phyloP scores from a whole-genome alignment of 2,888 invertebrate species.

The Pterostichus madidus region DNA sequence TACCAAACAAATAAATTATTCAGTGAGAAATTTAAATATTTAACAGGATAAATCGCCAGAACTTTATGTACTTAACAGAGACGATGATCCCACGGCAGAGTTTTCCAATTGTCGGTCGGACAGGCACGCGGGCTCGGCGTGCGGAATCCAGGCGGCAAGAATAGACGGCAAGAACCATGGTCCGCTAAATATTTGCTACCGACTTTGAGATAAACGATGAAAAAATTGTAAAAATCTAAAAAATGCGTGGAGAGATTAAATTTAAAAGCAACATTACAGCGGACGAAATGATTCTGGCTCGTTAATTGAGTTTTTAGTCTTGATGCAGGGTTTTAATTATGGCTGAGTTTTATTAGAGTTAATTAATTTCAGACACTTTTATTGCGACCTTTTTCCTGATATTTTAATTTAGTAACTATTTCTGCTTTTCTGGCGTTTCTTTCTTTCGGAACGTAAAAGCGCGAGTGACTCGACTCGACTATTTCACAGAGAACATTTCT shows the following conservation, averaged over 20 bases:
- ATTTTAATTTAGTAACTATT: conserved; percentile 66
- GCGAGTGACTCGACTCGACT: conserved; percentile 21
- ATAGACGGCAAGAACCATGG: too few species aligned
- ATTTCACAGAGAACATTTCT: conserved; percentile 32
- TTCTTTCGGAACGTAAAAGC: conserved; percentile 6
- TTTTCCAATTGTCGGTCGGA: not conserved
- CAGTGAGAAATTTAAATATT: conserved; percentile 63
- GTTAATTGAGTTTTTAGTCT: conserved; percentile 67
- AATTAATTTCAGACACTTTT: conserved; percentile 66
- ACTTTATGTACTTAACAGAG: conserved; percentile 64
- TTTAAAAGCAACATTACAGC: conserved; percentile 65
- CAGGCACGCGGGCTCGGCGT: not conserved
- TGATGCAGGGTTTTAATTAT: conserved; percentile 62
- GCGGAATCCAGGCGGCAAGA: too few species aligned
- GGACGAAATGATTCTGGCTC: conserved; percentile 57
- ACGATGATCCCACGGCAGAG: conserved; percentile 47
- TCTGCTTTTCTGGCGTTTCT: conserved; percentile 52
- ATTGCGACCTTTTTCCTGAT: conserved; percentile 60
- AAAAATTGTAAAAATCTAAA: conserved; percentile 55
- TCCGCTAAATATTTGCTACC: too few species aligned
- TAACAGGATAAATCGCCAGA: conserved; percentile 62
- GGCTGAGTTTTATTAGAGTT: conserved; percentile 64
- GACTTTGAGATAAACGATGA: conserved; percentile 14
- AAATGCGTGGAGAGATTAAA: conserved; percentile 63
- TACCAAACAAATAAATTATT: conserved; percentile 63